phyloP scores from a whole-genome alignment of 2,113 vertebrate genomes.

The Climacteris rufus region DNA sequence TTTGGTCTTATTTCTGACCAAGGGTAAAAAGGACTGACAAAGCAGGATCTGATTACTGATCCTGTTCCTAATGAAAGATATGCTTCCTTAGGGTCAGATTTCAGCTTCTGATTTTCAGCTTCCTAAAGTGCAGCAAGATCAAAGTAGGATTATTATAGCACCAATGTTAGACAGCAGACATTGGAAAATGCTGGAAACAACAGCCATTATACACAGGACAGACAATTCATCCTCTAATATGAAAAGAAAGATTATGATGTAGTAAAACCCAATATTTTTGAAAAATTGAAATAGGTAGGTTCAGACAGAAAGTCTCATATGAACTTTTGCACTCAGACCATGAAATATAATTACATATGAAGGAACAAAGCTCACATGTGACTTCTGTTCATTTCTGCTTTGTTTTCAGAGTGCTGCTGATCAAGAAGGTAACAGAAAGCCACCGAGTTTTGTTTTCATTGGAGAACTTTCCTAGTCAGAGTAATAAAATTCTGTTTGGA shows the following conservation, averaged over 20 bases:
- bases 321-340: not conserved
- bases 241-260: not conserved
- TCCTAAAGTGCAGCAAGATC: not conserved
- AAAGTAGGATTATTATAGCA: not conserved
- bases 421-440: not conserved
- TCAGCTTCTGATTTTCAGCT: not conserved
- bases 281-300: not conserved
- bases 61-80: not conserved
- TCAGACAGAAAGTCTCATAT: not conserved
- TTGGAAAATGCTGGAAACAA: not conserved
- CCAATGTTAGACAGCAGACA: not conserved
- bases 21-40: not conserved
- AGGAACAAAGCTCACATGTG: not conserved
- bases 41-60: not conserved
- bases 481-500: not conserved
- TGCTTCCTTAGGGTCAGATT: not conserved
- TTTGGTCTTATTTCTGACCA: not conserved
- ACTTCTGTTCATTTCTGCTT: not conserved
- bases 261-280: not conserved
- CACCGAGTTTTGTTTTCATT: not conserved
- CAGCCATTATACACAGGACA: not conserved
- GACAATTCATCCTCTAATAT: not conserved
- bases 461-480: not conserved
- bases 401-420: not conserved
- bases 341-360: not conserved